Evolutionary conservation across 2,113 vertebrate genomes (phyloP), one percentile per base, ranked within the genome.

Genomic region (Bujurquina vittata): DNA sequence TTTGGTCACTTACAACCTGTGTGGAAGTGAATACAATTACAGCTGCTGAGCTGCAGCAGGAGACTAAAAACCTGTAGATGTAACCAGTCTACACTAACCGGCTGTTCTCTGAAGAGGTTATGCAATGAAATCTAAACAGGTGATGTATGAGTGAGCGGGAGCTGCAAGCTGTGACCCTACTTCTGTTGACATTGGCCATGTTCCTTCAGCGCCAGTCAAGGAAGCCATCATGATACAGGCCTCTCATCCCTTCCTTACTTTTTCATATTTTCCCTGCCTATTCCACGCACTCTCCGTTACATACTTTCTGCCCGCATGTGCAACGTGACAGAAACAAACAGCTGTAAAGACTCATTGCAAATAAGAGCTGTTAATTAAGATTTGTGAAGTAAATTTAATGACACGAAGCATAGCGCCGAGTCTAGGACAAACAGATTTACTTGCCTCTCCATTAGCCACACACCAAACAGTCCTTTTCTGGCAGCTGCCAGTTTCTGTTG

Each of bases 131-230:
- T 46, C 79, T 69, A 83, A 91, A 88, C 77, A 90, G 89, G 88
- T 90, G 92, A 92, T 88, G 88, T 82, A 75, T 83, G 79, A 15
- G 56, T 88, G 87, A 85, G 91, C 88, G 83, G 82, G 62, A 80
- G 20, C 63, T 56, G 55, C 17, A 22, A 78, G 75, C 89, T 87
- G 75, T 62, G 90, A 79, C 83, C 79, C 46, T 35, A 69, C 75
- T 82, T 79, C 81, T 91, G 91, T 91, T 95, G 91, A 91, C 23
- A 60, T 89, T 95, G 90, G 94, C 90, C 63, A 9, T 56, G 73
- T 78, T 83, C 46, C 77, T 86, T 78, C 84, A 58, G 85, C 76
- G 54, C 74, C 74, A 11, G 77, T 92, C 86, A 56, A 83, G 86
- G 73, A 85, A 40, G 31, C 14, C 72, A 69, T 57, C 69, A 79